Base-by-base conservation (phyloP, 1,140 invertebrate species). In the Drosophila asahinai region DNA sequence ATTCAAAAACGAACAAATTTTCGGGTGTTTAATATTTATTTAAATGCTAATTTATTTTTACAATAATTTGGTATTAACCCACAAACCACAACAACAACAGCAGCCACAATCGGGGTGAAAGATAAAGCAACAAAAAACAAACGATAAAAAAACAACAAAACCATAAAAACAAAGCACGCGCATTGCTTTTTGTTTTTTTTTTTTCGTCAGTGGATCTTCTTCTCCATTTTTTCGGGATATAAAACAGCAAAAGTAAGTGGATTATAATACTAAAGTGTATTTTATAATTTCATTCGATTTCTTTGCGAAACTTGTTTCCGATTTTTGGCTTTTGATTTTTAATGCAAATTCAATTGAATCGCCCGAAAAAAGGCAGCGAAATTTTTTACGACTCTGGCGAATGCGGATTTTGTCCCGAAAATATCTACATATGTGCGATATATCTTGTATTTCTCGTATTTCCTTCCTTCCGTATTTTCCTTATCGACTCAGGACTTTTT, bases 21-120 rank as follows among this genome's bases (percentile, higher is more conserved):
- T 58, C 36, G 38, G 52, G 40, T 59, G 59, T 66, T 80, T 57
- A 83, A 65, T 89, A 84, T 84, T 84, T 81, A 83, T 89, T 80
- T 77, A 51, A 75, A 89, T 89, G 81, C 73, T 78, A 83, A 87
- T 87, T 83, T 71, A 83, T 83, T 80, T 83, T 80, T 47, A 86
- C 80, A 83, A 89, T 81, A 75, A 89, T 70, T 87, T 89, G 77
- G 77, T 78, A 89, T 89, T 89, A 87, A 89, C 81, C 83, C 81
- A 80, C 65, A 78, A 67, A 61, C n/a, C 40, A 79, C 60, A 77
- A 72, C 45, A 77, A 74, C 70, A 81, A 64, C 9, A 68, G 38
- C 9, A 68, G 38, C 43, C 66, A 54, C 17, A 49, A 49, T 15
- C 67, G 47, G 17, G 30, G 51, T 47, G 47, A 79, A 76, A 77